Base-by-base conservation (phyloP, 2,797 vertebrate genomes). In the Tauraco hartlaubi region DNA sequence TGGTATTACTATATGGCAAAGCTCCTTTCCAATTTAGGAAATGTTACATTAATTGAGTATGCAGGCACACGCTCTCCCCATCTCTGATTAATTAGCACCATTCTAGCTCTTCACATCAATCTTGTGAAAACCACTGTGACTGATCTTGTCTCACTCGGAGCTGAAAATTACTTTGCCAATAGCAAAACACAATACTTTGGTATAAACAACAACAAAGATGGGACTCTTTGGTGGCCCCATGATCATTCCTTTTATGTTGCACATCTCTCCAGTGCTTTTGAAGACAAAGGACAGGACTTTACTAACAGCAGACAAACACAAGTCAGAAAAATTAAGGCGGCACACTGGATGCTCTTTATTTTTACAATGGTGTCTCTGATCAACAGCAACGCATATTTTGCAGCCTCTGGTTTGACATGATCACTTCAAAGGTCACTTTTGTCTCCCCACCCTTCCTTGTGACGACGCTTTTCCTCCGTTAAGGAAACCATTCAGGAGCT, bases 81-180 rank as follows among this genome's bases (percentile, higher is more conserved):
- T 84, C 91, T 96, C 91, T 93, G 97, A 97, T 97, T 98, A 98
- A 98, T 98, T 98, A 98, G 97, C 98, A 98, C 97, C 97, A 98
- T 97, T 97, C 96, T 92, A 96, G 97, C 97, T 98, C 97, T 94
- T 97, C 96, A 97, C 92, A 96, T 97, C 94, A 97, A 97, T 97
- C 96, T 95, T 95, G 89, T 91, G 96, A 98, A 97, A 98, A 97
- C 96, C 90, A 97, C 97, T 97, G 94, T 88, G 97, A 96, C 96
- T 96, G 88, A 96, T 97, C 91, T 95, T 96, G 95, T 97, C 96
- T 98, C 96, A 97, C 96, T 96, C 75, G 88, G 96, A 98, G 97
- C 94, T 97, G 97, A 98, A 98, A 98, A 98, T 98, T 97, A 98
- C 97, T 97, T 96, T 94, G 94, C 97, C 97, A 95, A 97, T 96